These are phyloP conservation scores for Hydrozoanthus gracilis DNA, from an alignment of 92 coral and sea anemone genomes.

Conservation along the genomic window DNA sequence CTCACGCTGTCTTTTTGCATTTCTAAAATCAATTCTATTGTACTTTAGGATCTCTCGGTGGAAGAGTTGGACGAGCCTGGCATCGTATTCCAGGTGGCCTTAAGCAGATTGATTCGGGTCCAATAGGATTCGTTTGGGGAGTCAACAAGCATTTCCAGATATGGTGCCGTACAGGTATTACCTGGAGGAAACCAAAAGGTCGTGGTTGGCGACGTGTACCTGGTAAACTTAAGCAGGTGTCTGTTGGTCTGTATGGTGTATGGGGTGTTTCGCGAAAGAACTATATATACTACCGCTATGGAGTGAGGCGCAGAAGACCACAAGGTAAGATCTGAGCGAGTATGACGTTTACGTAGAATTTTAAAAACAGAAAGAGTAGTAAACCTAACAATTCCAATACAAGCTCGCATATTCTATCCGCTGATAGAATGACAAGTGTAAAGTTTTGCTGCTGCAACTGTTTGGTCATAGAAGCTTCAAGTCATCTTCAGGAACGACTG, in stretches of 20 bases:
- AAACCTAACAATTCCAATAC: neutral
- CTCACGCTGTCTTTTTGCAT: no score
- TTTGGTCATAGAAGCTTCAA: no score
- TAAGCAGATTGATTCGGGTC: constrained; percentile 39
- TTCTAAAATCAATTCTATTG: neutral
- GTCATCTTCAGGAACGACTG: no score
- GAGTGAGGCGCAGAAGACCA: constrained; percentile 19
- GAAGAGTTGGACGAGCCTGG: constrained; percentile 13
- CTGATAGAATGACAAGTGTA: no score
- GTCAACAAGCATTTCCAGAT: constrained; percentile 11
- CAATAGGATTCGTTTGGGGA: constrained; percentile 15
- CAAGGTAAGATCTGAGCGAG: neutral
- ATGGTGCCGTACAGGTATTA: constrained; percentile 43
- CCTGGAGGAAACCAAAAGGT: constrained; percentile 28
- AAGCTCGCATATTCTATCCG: neutral
- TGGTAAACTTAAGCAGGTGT: constrained; percentile 31
- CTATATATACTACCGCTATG: constrained; percentile 32
- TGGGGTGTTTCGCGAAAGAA: constrained; percentile 26
- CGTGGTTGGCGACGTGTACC: constrained; percentile 12
- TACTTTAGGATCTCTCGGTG: constrained; percentile 20
- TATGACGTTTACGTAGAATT: no score
- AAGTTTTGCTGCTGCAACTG: no score
- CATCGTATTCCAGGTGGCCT: constrained; percentile 25
- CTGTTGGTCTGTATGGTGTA: constrained; percentile 28
- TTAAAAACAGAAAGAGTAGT: neutral